Conservation (phyloP, 2,113 vertebrate species). For the Rhynchomys soricoides region DNA sequence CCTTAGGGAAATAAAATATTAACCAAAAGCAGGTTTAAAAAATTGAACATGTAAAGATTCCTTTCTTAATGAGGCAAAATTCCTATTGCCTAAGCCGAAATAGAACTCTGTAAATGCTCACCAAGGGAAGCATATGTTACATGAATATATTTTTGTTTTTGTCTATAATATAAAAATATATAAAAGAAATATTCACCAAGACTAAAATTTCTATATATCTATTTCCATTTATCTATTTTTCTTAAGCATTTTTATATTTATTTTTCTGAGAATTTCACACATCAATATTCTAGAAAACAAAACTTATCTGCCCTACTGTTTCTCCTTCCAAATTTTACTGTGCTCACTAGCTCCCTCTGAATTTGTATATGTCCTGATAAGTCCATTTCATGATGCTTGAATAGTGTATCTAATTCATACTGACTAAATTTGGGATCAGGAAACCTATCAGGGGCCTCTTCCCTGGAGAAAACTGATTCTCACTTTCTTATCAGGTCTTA, state of each 20-base stretch:
- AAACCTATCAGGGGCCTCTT: not conserved
- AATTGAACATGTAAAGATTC: not conserved
- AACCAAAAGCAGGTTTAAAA: slow-evolving; percentile 2
- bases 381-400: not conserved
- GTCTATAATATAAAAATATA: not conserved
- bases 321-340: not conserved
- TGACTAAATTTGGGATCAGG: no score
- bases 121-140: not conserved
- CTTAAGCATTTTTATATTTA: not conserved
- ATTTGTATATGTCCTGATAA: not conserved
- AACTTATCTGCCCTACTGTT: no score
- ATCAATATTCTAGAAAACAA: not conserved
- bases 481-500: no score
- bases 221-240: no score
- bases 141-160: not conserved
- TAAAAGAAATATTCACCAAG: not conserved
- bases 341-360: not conserved
- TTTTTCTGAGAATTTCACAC: not conserved
- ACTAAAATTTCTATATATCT: not conserved
- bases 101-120: not conserved
- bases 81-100: not conserved
- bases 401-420: not conserved
- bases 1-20: slow-evolving; percentile 38
- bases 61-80: not conserved
- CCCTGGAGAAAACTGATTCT: not conserved